Base-by-base conservation (phyloP, 2,797 vertebrate genomes). In the Acomys russatus region DNA sequence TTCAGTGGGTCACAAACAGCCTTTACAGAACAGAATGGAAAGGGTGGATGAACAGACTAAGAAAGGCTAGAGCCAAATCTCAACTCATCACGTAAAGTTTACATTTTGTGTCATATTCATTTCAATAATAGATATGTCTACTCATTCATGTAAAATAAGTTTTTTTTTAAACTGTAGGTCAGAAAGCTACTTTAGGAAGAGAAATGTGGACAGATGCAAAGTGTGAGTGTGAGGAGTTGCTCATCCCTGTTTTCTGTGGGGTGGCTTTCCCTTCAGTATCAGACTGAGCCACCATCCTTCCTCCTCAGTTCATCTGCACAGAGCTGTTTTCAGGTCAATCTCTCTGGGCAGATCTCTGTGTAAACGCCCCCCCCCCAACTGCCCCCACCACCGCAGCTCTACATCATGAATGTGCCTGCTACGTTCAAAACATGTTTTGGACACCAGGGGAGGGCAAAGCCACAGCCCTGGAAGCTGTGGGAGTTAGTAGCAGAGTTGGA, bases 401-500 rank as follows among this genome's bases (percentile, higher is more conserved):
- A n/a, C 1, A 79, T 93, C 76, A 86, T 78, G 25, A 66, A 96
- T 92, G 61, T 59, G 78, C 82, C 92, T 89, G 20, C 88, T 96
- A 91, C 83, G 94, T 89, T 96, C 89, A 92, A 89, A 96, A 92
- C 92, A 96, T 95, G 88, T 89, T 96, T 73, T 83, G 76, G 88
- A 94, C 83, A 77, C 82, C 96, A 56, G 49, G 74, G 92, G 93
- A 91, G 87, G 86, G 85, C 74, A 93, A 91, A 97, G 92, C 51
- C 79, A 92, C 87, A 74, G 94, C 95, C 95, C 78, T 66, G 88
- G 92, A 96, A 92, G 94, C 94, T 91, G 79, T 44, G 92, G 84
- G 76, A 95, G 96, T 95, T 89, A 97, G 96, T 84, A 90, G 89
- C 92, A 77, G 97, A 94, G 94, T 82, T 96, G 96, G 93, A 91